Conservation (phyloP, 2,888 invertebrate species). For the Dicranocentrus wangi region DNA sequence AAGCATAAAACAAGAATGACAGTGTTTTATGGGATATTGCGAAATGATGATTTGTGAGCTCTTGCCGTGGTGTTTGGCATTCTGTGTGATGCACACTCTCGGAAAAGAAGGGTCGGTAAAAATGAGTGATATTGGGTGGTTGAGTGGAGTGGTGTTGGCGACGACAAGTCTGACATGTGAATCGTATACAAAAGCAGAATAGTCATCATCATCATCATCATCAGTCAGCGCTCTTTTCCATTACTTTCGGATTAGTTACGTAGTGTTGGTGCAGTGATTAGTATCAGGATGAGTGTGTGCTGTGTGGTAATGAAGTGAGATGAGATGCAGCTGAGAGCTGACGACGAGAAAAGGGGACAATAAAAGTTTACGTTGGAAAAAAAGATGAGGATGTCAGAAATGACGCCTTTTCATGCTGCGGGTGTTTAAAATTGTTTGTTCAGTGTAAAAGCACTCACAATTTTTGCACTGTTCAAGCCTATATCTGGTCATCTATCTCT, state of each 20-base stretch:
- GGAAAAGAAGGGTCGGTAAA: too few species aligned
- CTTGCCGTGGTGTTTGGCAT: not conserved
- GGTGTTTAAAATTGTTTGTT: slow-evolving; percentile 45
- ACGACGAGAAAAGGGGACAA: slow-evolving; percentile 47
- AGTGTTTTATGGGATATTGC: slow-evolving; percentile 43
- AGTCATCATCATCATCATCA: not conserved
- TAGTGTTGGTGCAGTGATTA: not conserved
- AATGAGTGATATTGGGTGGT: too few species aligned
- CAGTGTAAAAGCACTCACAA: slow-evolving; percentile 22
- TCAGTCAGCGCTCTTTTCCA: not conserved
- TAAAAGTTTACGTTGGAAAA: slow-evolving; percentile 10
- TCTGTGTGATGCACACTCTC: too few species aligned
- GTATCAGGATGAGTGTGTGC: slow-evolving; percentile 13
- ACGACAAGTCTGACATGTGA: slow-evolving; percentile 49
- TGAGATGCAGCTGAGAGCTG: slow-evolving; percentile 13
- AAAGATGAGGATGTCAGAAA: slow-evolving; percentile 61
- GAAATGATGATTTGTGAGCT: slow-evolving; percentile 47
- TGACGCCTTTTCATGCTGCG: slow-evolving; percentile 53
- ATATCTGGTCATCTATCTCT: too few species aligned
- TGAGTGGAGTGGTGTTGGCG: slow-evolving; percentile 35
- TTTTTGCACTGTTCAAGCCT: slow-evolving; percentile 27
- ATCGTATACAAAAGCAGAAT: not conserved
- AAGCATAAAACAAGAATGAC: too few species aligned
- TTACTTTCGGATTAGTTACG: not conserved
- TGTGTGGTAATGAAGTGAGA: slow-evolving; percentile 1